phyloP scores from a whole-genome alignment of 2,113 vertebrate species.

The Varanus salvator region DNA sequence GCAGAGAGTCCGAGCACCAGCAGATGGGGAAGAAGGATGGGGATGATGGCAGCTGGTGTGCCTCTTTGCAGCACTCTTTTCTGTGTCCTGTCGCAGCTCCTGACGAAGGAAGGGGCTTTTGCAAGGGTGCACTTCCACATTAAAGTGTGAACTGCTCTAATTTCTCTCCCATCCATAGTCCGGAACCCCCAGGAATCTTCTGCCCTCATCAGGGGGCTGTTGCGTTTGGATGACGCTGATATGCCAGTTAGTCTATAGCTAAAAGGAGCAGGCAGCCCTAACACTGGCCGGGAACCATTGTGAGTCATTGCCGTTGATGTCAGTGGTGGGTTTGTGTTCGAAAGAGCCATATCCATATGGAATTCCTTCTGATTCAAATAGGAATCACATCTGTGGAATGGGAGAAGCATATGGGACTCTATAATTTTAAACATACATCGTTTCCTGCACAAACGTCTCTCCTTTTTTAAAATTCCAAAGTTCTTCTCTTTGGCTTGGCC shows the following conservation, averaged over 20 bases:
- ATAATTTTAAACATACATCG: neutral
- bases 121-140: too few species aligned
- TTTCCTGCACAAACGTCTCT: neutral
- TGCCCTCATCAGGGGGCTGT: neutral
- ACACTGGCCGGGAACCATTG: neutral
- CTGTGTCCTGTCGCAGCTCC: too few species aligned
- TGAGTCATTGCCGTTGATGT: neutral
- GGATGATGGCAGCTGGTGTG: too few species aligned
- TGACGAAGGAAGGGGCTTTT: too few species aligned
- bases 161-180: too few species aligned
- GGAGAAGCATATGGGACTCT: slow-evolving; percentile 9
- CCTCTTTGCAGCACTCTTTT: too few species aligned
- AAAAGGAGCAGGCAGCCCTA: neutral
- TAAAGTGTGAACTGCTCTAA: too few species aligned
- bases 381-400: slow-evolving; percentile 10
- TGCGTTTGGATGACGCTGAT: neutral
- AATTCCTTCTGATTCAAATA: slow-evolving; percentile 23
- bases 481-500: slow-evolving; percentile 1
- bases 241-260: neutral
- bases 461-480: slow-evolving; percentile 13
- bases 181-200: neutral
- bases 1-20: too few species aligned
- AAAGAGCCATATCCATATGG: neutral
- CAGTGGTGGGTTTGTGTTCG: neutral
- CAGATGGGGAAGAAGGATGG: too few species aligned